These are phyloP conservation scores for Orthonevra nobilis DNA, from an alignment of 2,888 invertebrate genomes.

Conservation along the genomic window DNA sequence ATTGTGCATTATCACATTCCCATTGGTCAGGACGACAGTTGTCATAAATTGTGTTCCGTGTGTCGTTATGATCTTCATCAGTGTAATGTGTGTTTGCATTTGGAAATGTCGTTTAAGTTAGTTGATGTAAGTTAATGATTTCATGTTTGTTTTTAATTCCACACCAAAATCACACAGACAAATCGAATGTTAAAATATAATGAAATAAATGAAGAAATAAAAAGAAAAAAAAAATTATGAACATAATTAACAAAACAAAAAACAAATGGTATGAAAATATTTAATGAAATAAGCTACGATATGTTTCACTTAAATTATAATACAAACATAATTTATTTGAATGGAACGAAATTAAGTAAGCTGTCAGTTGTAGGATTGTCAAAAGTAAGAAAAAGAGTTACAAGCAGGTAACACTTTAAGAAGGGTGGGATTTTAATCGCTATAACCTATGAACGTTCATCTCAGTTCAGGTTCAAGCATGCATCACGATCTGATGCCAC, in stretches of 20 bases:
- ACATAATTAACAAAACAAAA: too few relatives aligned
- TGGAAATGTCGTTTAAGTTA: not conserved
- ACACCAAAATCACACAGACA: constrained; percentile 56
- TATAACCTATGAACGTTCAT: too few relatives aligned
- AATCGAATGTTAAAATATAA: constrained; percentile 42
- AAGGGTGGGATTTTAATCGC: too few relatives aligned
- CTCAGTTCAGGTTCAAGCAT: too few relatives aligned
- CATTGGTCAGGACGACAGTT: constrained; percentile 80
- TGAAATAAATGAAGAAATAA: constrained; percentile 57
- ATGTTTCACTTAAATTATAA: not conserved
- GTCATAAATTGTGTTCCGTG: constrained; percentile 48
- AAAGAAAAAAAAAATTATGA: constrained; percentile 28
- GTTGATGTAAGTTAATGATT: constrained; percentile 18
- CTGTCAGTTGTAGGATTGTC: too few relatives aligned
- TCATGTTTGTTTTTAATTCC: constrained; percentile 41
- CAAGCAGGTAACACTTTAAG: too few relatives aligned
- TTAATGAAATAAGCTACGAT: not conserved
- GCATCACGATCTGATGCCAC: too few relatives aligned
- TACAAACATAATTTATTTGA: too few relatives aligned
- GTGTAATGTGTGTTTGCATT: constrained; percentile 26
- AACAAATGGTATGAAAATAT: constrained; percentile 15
- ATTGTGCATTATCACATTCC: constrained; percentile 84
- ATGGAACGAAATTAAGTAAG: too few relatives aligned
- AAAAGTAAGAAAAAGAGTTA: too few relatives aligned
- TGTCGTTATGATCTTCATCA: constrained; percentile 49